A percentile compares a stretch with the other conserved stretches of the same genome.
These are phyloP conservation scores for Cliona cf. orientalis DNA, from an alignment of 37 sponge, comb jelly and placozoan species.

Conservation along the genomic window DNA sequence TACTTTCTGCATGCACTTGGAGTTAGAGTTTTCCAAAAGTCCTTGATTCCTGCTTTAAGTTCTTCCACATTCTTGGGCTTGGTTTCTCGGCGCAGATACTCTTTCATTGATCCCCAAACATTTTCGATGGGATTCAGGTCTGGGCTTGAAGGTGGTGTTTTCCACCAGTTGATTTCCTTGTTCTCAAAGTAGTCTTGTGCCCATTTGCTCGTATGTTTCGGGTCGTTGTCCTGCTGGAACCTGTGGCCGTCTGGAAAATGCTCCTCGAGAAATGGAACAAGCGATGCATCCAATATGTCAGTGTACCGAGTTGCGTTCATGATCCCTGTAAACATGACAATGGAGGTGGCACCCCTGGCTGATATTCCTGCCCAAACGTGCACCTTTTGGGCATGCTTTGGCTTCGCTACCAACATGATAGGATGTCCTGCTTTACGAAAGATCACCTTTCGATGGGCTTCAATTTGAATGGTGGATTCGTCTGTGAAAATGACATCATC, in stretches of 20 bases:
- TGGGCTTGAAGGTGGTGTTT: constrained; percentile 35
- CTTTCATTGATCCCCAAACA: no score
- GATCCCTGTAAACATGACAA: constrained; percentile 43
- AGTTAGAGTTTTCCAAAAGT: constrained; percentile 31
- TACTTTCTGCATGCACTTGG: constrained; percentile 19
- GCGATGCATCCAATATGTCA: constrained; percentile 40
- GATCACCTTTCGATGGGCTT: constrained; percentile 15
- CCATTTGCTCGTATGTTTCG: no score
- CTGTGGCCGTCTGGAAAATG: no score
- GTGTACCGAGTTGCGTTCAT: no score
- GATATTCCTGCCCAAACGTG: constrained; percentile 56
- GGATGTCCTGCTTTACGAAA: constrained; percentile 31
- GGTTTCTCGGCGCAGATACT: no score
- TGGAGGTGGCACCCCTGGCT: constrained; percentile 4
- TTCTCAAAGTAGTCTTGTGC: constrained; percentile 23
- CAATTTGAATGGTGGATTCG: constrained; percentile 35
- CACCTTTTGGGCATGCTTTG: constrained; percentile 50
- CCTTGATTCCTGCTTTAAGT: constrained; percentile 23
- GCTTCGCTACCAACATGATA: background rate
- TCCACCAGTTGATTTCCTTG: constrained; percentile 36
- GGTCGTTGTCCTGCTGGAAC: no score
- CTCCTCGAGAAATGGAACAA: constrained; percentile 24
- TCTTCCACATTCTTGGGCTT: constrained; percentile 32
- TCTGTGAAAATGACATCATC: constrained; percentile 35
- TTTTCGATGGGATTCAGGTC: no score